Conservation (phyloP, 2,113 vertebrate species). For the Carassius auratus region DNA sequence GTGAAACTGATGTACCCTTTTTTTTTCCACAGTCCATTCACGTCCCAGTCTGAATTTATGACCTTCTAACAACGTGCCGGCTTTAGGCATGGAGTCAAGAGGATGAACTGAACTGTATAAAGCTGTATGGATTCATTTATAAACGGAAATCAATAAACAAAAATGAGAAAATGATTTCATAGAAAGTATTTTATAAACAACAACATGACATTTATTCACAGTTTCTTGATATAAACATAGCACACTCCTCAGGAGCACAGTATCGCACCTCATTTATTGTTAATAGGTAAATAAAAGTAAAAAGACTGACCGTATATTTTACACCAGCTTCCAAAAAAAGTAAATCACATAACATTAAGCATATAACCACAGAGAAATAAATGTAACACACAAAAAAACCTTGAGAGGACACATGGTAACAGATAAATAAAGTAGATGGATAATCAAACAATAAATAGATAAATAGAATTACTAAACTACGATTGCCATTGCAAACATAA, state of each 20-base stretch:
- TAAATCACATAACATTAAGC: constrained; percentile 57
- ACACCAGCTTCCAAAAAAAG: constrained; percentile 62
- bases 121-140: constrained; percentile 65
- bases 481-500: constrained; percentile 76
- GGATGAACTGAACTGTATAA: constrained; percentile 63
- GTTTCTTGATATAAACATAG: constrained; percentile 46
- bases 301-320: constrained; percentile 50
- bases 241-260: constrained; percentile 41
- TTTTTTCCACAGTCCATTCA: constrained; percentile 77
- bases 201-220: constrained; percentile 63
- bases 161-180: constrained; percentile 68
- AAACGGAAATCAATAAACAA: constrained; percentile 62
- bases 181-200: constrained; percentile 69
- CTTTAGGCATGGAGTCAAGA: constrained; percentile 61
- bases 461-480: constrained; percentile 70
- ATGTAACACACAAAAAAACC: constrained; percentile 63
- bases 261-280: constrained; percentile 54
- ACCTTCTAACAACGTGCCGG: constrained; percentile 64
- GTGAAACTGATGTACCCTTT: constrained; percentile 71
- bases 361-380: constrained; percentile 60
- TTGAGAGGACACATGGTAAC: constrained; percentile 59
- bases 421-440: constrained; percentile 61
- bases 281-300: constrained; percentile 54
- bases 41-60: constrained; percentile 73
- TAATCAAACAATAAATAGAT: constrained; percentile 68